Conservation (phyloP, 2,888 invertebrate species). For the Pocota personata region DNA sequence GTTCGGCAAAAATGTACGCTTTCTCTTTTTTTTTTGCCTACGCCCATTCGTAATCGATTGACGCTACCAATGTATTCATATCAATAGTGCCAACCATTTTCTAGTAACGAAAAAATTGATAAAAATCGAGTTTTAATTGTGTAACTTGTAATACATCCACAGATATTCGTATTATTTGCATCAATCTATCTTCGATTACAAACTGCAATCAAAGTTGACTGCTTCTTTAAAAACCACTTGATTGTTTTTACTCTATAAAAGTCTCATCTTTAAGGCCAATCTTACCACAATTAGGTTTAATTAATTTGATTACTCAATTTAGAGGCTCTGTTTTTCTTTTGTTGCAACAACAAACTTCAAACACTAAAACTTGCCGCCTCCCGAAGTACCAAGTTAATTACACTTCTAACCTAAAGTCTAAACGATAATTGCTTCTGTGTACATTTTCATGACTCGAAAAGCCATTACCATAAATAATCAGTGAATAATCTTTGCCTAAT, state of each 20-base stretch:
- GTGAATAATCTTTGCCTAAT: conserved; percentile 69
- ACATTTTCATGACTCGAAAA: conserved; percentile 49
- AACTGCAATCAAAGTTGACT: background rate
- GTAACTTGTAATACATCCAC: no score
- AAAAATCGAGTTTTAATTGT: no score
- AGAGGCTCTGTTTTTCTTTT: no score
- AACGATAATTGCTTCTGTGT: conserved; percentile 54
- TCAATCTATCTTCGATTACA: background rate
- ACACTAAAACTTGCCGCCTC: background rate
- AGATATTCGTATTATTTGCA: background rate
- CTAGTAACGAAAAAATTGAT: no score
- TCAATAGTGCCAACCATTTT: no score
- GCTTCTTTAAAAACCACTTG: background rate
- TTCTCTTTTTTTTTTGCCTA: no score
- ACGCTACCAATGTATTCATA: no score
- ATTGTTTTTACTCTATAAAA: background rate
- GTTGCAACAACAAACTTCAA: background rate
- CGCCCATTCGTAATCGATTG: no score
- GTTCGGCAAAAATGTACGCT: no score
- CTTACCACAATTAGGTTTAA: background rate
- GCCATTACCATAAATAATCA: conserved; percentile 71
- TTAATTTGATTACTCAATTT: conserved; percentile 11
- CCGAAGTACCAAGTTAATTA: conserved; percentile 48
- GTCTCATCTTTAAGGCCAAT: background rate
- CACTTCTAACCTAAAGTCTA: conserved; percentile 43